phyloP scores from a whole-genome alignment of 2,113 vertebrate genomes.

The Hiodon tergisus region DNA sequence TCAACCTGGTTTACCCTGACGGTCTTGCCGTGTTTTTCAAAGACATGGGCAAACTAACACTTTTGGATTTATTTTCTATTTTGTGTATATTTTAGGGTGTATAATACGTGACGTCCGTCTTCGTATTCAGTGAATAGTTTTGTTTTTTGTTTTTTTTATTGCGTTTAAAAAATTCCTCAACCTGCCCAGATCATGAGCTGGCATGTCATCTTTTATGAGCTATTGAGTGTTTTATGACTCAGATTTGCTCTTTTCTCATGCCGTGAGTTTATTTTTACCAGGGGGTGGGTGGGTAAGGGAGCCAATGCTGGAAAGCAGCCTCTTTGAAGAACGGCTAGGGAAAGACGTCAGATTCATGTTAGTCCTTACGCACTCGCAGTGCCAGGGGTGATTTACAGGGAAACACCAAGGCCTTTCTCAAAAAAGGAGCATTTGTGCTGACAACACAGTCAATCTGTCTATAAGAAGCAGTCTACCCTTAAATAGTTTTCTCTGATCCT shows the following conservation, averaged over 20 bases:
- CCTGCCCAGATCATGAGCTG: conserved; percentile 1
- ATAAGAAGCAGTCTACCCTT: too few relatives aligned
- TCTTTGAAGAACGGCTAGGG: too few relatives aligned
- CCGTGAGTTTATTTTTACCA: conserved; percentile 11
- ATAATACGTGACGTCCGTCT: not conserved
- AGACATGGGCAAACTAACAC: too few relatives aligned
- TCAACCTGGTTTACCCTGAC: too few relatives aligned
- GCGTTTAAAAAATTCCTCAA: not conserved
- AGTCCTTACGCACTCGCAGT: too few relatives aligned
- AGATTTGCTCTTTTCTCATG: not conserved
- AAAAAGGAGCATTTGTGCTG: too few relatives aligned
- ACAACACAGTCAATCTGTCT: too few relatives aligned
- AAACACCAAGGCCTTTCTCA: too few relatives aligned
- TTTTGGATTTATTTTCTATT: too few relatives aligned
- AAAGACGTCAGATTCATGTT: too few relatives aligned
- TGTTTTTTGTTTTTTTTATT: not conserved
- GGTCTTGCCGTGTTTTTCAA: too few relatives aligned
- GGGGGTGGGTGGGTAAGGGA: not conserved
- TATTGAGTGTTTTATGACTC: conserved; percentile 16
- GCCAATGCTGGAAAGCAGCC: not conserved
- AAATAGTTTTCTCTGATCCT: conserved; percentile 13
- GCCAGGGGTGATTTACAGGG: too few relatives aligned
- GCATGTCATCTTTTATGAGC: not conserved
- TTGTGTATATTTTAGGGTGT: not conserved
- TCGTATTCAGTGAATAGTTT: not conserved